A percentile compares a stretch with the other conserved stretches of the same genome.
phyloP scores from a whole-genome alignment of 2,113 vertebrate genomes.

The Microcebus griseorufus region DNA sequence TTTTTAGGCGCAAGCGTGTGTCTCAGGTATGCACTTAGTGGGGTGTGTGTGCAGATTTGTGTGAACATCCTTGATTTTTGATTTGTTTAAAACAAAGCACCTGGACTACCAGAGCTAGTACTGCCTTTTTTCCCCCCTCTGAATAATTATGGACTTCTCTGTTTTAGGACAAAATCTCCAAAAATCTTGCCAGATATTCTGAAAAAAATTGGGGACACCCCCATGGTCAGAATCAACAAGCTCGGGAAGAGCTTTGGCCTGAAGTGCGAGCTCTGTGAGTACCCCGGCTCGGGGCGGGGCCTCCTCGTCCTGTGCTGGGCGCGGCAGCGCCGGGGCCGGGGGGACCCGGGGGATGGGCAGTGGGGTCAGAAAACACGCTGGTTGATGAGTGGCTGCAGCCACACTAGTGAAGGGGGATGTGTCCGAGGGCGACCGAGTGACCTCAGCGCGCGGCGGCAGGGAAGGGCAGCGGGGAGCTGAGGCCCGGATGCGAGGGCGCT shows the following conservation, averaged over 20 bases:
- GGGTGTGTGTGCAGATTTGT: neutral
- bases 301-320: fast-evolving
- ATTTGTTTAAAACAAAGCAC: neutral
- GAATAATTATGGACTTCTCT: neutral
- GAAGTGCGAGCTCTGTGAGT: constrained; percentile 97
- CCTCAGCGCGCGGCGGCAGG: fast-evolving
- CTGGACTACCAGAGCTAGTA: fast-evolving
- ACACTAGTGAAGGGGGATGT: fast-evolving
- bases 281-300: neutral
- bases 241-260: constrained; percentile 91
- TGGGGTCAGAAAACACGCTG: too few species aligned
- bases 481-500: fast-evolving
- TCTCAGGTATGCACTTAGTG: neutral
- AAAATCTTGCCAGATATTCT: constrained; percentile 93
- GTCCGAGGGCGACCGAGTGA: fast-evolving
- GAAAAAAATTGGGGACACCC: constrained; percentile 92
- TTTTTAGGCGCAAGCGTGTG: fast-evolving
- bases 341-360: fast-evolving
- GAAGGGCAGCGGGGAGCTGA: neutral
- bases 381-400: fast-evolving
- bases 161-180: constrained; percentile 81
- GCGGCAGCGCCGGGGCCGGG: fast-evolving
- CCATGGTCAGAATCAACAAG: constrained; percentile 95
- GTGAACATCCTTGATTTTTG: neutral
- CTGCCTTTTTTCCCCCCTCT: neutral